A percentile compares a stretch with the other conserved stretches of the same genome.
These are phyloP conservation scores for Megathymus violae DNA, from an alignment of 1,140 invertebrate species.

Conservation along the genomic window DNA sequence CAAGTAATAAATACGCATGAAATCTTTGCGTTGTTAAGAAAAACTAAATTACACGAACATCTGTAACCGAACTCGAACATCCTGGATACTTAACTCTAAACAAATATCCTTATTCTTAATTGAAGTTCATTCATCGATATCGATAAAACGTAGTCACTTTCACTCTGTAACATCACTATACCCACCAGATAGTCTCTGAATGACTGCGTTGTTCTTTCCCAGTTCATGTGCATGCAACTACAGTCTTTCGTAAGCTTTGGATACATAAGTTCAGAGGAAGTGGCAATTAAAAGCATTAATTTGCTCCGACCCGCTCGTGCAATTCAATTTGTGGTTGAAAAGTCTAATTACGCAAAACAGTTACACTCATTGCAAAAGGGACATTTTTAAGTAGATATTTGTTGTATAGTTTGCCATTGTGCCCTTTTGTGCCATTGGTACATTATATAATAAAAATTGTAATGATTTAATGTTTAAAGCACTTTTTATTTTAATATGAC, in stretches of 20 bases:
- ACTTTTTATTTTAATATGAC: too few species aligned
- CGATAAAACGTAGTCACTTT: constrained; percentile 45
- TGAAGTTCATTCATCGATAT: constrained; percentile 54
- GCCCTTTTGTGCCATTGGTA: too few species aligned
- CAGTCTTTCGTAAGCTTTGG: neutral
- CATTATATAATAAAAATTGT: too few species aligned
- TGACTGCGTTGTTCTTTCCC: constrained; percentile 66
- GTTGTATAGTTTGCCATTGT: too few species aligned
- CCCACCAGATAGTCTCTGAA: constrained; percentile 78
- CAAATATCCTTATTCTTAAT: too few species aligned
- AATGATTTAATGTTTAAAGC: too few species aligned
- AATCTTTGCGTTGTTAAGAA: too few species aligned
- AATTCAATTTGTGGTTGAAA: constrained; percentile 1
- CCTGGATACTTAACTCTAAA: too few species aligned
- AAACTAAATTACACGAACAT: too few species aligned
- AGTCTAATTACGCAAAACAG: constrained; percentile 5
- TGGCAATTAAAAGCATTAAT: constrained; percentile 24
- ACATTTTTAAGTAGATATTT: too few species aligned
- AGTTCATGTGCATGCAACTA: neutral
- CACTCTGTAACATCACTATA: constrained; percentile 73
- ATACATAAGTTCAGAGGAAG: constrained; percentile 19
- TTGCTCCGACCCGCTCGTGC: constrained; percentile 4
- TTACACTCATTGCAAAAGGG: neutral
- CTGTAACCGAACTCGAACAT: too few species aligned
- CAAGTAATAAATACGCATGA: too few species aligned